Evolutionary conservation across 2,888 invertebrate species (phyloP).

Genomic region (Machimus rusticus): DNA sequence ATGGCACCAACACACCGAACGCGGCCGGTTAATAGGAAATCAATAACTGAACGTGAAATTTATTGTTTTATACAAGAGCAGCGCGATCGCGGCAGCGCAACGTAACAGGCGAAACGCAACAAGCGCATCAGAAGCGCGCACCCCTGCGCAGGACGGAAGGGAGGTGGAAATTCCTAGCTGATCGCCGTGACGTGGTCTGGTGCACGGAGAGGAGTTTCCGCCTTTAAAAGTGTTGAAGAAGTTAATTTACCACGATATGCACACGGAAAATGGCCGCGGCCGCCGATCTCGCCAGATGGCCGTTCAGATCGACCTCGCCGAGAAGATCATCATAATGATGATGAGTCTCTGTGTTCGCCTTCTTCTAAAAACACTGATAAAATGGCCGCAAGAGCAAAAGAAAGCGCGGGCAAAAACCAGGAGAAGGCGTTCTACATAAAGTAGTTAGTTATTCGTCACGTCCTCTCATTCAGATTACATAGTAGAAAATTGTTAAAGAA

Average conservation of each 20-base stretch:
- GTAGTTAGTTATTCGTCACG: conserved; percentile 47
- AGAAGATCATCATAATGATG: conserved; percentile 43
- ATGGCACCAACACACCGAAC: not conserved
- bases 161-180: conserved; percentile 29
- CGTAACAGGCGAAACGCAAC: not conserved
- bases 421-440: conserved; percentile 45
- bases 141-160: not conserved
- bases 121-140: not conserved
- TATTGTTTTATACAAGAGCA: conserved; percentile 29
- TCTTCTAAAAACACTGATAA: conserved; percentile 34
- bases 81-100: too few relatives aligned
- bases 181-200: conserved; percentile 37
- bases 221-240: conserved; percentile 40
- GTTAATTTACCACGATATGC: conserved; percentile 42
- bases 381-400: conserved; percentile 21
- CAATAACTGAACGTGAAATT: conserved; percentile 36
- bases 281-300: conserved; percentile 15
- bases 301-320: conserved; percentile 12
- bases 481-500: conserved; percentile 38
- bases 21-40: conserved; percentile 5
- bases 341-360: conserved; percentile 39
- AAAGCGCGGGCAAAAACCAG: not conserved
- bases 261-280: conserved; percentile 36
- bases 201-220: conserved; percentile 40
- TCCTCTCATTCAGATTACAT: conserved; percentile 45